Evolutionary conservation across 2,113 vertebrate genomes (phyloP).

Genomic region (Colistium nudipinnis): DNA sequence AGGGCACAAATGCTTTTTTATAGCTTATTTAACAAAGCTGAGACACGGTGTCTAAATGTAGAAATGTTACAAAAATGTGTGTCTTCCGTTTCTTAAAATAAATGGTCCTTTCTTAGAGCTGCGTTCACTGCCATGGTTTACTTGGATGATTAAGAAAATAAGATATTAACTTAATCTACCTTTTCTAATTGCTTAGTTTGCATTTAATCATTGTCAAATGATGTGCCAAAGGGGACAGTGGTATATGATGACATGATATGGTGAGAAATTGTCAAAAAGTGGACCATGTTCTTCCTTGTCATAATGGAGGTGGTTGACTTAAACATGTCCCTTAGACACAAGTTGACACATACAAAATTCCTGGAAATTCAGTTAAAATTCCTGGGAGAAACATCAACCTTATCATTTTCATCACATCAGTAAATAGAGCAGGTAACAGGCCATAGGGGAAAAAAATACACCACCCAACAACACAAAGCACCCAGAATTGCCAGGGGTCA

Average conservation of each 20-base stretch:
- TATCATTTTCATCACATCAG: conserved; percentile 13
- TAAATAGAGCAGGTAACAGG: conserved; percentile 8
- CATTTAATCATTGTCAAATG: not conserved
- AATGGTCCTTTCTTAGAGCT: not conserved
- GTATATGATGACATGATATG: not conserved
- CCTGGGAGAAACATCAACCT: too few species aligned
- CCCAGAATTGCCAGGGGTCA: conserved; percentile 23
- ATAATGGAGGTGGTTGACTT: not conserved
- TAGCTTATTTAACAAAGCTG: conserved; percentile 5
- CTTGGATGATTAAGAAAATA: not conserved
- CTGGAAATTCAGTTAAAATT: conserved; percentile 14
- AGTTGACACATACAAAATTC: not conserved
- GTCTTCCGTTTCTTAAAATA: not conserved
- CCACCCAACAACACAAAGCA: conserved; percentile 14
- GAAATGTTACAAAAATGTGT: not conserved
- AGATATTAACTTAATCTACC: not conserved
- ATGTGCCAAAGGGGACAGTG: not conserved
- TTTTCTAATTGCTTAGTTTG: not conserved
- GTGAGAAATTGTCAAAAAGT: not conserved
- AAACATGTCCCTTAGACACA: not conserved
- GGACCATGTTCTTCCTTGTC: not conserved
- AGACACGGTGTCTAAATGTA: not conserved
- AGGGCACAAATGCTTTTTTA: not conserved
- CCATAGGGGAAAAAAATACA: conserved; percentile 3
- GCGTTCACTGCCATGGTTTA: not conserved